These are phyloP conservation scores for Metridium senile DNA, from an alignment of 92 coral and sea anemone genomes.

Conservation along the genomic window DNA sequence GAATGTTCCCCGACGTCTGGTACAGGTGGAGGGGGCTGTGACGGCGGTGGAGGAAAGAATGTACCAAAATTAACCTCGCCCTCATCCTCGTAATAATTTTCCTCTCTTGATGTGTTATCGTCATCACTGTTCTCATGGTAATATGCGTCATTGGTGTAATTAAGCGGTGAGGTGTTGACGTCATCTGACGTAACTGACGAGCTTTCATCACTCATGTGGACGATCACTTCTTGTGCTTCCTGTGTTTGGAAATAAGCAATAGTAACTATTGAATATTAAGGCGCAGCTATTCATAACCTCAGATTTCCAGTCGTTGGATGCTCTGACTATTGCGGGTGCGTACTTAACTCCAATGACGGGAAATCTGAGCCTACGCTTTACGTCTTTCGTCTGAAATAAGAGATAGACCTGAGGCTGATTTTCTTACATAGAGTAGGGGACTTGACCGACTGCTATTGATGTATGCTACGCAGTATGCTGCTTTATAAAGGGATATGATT, in stretches of 20 bases:
- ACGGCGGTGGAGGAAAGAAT: slow-evolving; percentile 78
- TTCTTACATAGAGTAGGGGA: too few species aligned
- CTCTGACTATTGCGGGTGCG: too few species aligned
- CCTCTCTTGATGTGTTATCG: slow-evolving; percentile 4
- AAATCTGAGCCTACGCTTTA: too few species aligned
- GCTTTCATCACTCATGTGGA: slow-evolving; percentile 59
- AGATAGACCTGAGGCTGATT: too few species aligned
- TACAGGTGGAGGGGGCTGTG: slow-evolving; percentile 66
- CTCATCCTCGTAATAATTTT: slow-evolving; percentile 14
- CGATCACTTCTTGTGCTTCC: slow-evolving; percentile 71
- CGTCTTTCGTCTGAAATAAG: too few species aligned
- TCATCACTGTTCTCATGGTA: slow-evolving; percentile 1
- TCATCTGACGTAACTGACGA: slow-evolving; percentile 54
- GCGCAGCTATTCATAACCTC: too few species aligned
- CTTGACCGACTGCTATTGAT: too few species aligned
- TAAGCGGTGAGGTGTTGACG: slow-evolving; percentile 1
- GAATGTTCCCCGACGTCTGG: slow-evolving; percentile 54
- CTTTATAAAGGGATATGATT: too few species aligned
- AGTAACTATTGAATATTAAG: too few species aligned
- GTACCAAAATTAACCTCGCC: slow-evolving; percentile 27
- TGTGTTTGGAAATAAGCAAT: slow-evolving; percentile 6
- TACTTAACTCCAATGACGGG: too few species aligned
- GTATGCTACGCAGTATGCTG: too few species aligned
- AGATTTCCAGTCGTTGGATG: too few species aligned
- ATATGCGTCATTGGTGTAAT: slow-evolving; percentile 41